phyloP scores from a whole-genome alignment of 2,888 invertebrate genomes.

The Theodoxus fluviatilis region DNA sequence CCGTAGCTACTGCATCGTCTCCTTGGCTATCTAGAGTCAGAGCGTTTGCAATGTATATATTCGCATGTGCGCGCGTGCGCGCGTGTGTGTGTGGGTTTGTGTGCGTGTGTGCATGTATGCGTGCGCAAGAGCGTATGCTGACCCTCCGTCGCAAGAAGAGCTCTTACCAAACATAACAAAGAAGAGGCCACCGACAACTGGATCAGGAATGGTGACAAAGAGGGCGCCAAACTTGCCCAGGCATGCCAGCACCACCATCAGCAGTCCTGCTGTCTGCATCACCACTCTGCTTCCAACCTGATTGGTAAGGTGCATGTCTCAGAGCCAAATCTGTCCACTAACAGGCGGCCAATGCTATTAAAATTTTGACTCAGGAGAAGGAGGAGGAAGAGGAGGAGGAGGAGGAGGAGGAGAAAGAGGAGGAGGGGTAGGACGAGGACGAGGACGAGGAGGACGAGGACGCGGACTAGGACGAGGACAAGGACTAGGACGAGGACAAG shows the following conservation, averaged over 20 bases:
- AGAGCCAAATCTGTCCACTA: no score
- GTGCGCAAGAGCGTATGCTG: not conserved
- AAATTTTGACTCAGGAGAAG: no score
- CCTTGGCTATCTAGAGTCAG: no score
- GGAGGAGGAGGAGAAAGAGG: not conserved
- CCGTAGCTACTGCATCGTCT: no score
- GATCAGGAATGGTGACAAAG: constrained; percentile 68
- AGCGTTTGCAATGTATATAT: no score
- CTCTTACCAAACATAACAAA: constrained; percentile 60
- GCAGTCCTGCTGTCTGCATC: constrained; percentile 64
- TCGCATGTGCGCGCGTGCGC: no score
- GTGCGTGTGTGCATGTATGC: no score
- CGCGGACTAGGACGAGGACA: constrained; percentile 78
- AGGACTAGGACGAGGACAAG: constrained; percentile 46
- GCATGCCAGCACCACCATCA: constrained; percentile 66
- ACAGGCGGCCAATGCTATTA: no score
- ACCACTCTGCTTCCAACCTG: constrained; percentile 67
- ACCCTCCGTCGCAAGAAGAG: not conserved
- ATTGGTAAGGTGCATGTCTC: no score
- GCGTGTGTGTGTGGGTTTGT: no score
- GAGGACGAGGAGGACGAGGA: not conserved
- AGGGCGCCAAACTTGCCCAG: constrained; percentile 67
- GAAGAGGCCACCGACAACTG: constrained; percentile 66
- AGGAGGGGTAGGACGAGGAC: not conserved
- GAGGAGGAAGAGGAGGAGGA: not conserved